Conservation (phyloP, 2,888 invertebrate genomes). For the Macrophya alboannulata region DNA sequence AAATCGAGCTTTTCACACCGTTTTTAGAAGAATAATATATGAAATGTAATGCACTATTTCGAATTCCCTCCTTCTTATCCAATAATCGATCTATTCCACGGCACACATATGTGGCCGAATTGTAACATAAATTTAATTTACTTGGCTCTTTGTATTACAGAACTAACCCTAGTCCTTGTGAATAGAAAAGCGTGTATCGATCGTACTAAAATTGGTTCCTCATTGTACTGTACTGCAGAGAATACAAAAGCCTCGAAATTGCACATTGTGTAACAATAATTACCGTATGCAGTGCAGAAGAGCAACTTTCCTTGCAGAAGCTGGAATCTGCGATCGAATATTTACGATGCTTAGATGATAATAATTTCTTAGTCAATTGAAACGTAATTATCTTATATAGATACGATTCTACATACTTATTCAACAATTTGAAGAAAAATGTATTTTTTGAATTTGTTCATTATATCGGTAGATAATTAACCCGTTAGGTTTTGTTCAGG, state of each 20-base stretch:
- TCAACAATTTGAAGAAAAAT: background rate
- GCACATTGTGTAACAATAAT: background rate
- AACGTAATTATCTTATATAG: no score
- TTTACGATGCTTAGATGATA: background rate
- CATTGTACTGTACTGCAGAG: background rate
- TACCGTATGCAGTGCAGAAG: background rate
- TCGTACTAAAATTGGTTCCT: background rate
- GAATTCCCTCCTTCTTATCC: background rate
- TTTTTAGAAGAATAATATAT: no score
- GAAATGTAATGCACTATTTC: no score
- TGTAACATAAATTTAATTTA: background rate
- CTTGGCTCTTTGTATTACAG: background rate
- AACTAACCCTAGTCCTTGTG: background rate
- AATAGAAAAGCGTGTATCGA: background rate
- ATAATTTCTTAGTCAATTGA: no score
- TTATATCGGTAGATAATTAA: slow-evolving; percentile 4
- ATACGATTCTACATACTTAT: no score
- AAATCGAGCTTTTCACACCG: no score
- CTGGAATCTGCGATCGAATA: background rate
- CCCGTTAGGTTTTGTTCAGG: background rate
- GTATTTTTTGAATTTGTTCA: background rate
- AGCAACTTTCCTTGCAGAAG: background rate
- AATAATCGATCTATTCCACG: background rate
- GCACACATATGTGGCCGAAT: background rate
- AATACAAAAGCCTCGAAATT: background rate